Evolutionary conservation across 2,113 vertebrate genomes (phyloP), one percentile per base, ranked within the genome.

Genomic region (Callopanchax toddi): DNA sequence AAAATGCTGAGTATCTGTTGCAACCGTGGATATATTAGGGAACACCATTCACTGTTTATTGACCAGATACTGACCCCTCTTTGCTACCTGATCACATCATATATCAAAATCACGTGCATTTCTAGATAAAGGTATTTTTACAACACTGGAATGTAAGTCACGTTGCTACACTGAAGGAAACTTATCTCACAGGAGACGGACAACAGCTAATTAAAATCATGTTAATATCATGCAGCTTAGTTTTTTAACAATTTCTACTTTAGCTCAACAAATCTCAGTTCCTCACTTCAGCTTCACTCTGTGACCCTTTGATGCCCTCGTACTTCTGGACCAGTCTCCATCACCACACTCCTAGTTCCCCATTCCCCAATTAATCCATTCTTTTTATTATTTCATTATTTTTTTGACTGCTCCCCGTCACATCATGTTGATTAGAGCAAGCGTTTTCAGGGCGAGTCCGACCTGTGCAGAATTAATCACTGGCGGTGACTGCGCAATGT

Each of bases 261-360:
- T 3, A 32, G 11, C 12, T 46, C 13, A 46, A 36, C 11, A 2
- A 11, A 11, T 16, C 6, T 46, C 26, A 55, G 15, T 37, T 21
- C 11, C 34, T 45, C 29, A 0, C 12, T 50, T 42, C 21, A 13
- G 55, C 29, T 8, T 10, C 17, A 12, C 12, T 6, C 42, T 54
- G 13, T 54, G 50, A 65, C 21, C 44, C 8, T 12, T 7, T 16
- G 20, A 55, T 55, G 50, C 29, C 51, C 52, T 46, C 42, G 45
- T 29, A 15, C n/a, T 55, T 65, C n/a, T 26, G n/a, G 7, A 55
- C 42, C 42, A 46, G 20, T 48, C 43, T 34, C 3, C 15, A 9
- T 66, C 42, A 37, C 42, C 34, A 7, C 11, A 46, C 29, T 8
- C 45, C 23, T 21, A 16, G 20, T 34, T 45, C 1, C 29, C 13